phyloP scores from a whole-genome alignment of 2,797 vertebrate genomes.

The Pseudopleuronectes americanus region DNA sequence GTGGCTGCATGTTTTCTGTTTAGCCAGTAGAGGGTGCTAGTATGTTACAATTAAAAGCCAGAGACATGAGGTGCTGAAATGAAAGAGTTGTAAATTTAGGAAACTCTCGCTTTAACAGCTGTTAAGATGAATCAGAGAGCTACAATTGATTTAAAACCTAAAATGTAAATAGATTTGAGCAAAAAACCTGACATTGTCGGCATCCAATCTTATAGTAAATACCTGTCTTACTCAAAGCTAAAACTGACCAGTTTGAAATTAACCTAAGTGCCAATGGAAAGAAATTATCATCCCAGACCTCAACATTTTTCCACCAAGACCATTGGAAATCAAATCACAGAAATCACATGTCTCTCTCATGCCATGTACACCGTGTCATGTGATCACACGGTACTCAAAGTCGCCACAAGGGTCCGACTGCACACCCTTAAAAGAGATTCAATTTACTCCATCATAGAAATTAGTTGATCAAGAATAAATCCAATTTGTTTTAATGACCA shows the following conservation, averaged over 20 bases:
- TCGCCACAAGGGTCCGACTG: neutral
- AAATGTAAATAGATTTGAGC: neutral
- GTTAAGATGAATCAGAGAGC: neutral
- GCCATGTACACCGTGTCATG: neutral
- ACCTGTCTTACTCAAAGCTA: neutral
- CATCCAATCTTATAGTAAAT: neutral
- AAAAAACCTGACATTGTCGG: neutral
- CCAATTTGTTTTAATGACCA: neutral
- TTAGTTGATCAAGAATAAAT: neutral
- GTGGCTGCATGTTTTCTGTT: constrained; percentile 24
- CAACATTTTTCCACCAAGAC: too few relatives aligned
- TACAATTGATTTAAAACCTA: neutral
- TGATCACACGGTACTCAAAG: neutral
- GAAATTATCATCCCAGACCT: too few relatives aligned
- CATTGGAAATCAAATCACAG: constrained; percentile 11
- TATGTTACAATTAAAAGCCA: constrained; percentile 46
- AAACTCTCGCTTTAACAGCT: neutral
- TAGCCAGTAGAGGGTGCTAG: constrained; percentile 72
- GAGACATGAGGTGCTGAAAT: neutral
- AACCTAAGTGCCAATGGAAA: neutral
- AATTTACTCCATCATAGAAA: neutral
- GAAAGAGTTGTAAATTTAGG: rapidly evolving
- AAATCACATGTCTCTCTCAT: constrained; percentile 17
- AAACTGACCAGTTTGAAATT: neutral
- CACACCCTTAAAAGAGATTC: neutral